Conservation (phyloP, 2,797 vertebrate genomes). For the Eospalax fontanierii region DNA sequence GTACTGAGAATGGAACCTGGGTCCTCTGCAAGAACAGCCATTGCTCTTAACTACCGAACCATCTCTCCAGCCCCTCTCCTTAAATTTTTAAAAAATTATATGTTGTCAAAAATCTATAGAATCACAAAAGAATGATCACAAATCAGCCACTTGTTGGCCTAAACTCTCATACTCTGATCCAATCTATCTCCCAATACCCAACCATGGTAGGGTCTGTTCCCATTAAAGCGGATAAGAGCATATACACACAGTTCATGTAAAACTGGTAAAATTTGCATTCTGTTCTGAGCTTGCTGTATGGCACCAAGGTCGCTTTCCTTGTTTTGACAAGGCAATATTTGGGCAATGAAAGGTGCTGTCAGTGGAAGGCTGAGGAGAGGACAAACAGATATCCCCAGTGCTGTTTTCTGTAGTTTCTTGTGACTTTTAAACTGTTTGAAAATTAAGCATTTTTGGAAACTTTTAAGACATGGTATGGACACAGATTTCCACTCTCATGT, state of each 20-base stretch:
- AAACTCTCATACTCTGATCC: not conserved
- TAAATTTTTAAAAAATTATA: not conserved
- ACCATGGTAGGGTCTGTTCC: not conserved
- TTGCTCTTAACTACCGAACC: too few species aligned
- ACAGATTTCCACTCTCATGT: not conserved
- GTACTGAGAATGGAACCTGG: too few species aligned
- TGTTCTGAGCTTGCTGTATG: not conserved
- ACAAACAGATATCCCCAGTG: not conserved
- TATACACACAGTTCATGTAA: not conserved
- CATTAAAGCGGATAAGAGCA: not conserved
- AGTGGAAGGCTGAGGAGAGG: not conserved
- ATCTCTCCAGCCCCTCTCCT: too few species aligned
- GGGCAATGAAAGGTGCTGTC: not conserved
- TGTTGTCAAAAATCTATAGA: constrained; percentile 30
- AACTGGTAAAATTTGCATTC: not conserved
- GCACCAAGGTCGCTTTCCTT: not conserved
- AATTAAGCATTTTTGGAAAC: not conserved
- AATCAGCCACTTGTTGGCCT: not conserved
- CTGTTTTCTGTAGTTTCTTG: not conserved
- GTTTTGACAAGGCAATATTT: not conserved
- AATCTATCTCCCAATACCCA: not conserved
- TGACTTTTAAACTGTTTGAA: constrained; percentile 21
- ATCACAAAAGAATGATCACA: not conserved
- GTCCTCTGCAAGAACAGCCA: too few species aligned
- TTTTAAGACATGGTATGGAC: not conserved